phyloP scores from a whole-genome alignment of 2,113 vertebrate genomes.

The Myodes glareolus region DNA sequence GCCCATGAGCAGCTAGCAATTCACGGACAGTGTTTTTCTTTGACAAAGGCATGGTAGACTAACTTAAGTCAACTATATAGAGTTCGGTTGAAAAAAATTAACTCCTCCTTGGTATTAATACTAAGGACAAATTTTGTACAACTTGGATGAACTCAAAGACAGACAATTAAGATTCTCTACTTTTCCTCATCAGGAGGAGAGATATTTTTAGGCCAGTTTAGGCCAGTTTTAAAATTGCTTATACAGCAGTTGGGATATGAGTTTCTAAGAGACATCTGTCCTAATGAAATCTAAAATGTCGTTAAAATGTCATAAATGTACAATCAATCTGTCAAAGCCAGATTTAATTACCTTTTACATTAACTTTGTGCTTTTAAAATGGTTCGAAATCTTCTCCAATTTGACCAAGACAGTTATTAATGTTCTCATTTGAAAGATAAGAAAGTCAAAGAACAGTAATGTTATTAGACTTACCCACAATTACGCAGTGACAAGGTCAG shows the following conservation, averaged over 20 bases:
- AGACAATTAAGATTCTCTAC: constrained; percentile 29
- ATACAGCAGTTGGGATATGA: background rate
- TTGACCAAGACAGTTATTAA: constrained; percentile 41
- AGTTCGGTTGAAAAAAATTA: background rate
- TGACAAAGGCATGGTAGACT: background rate
- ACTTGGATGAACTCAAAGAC: constrained; percentile 43
- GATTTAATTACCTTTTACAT: constrained; percentile 53
- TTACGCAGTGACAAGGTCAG: background rate
- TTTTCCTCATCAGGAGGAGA: constrained; percentile 26
- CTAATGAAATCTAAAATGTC: constrained; percentile 47
- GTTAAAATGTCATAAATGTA: constrained; percentile 52
- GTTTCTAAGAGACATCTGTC: background rate
- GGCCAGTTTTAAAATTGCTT: constrained; percentile 36
- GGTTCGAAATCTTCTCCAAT: background rate
- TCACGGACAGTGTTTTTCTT: constrained; percentile 41
- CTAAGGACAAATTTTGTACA: constrained; percentile 9
- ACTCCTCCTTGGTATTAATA: background rate
- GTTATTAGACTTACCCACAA: background rate
- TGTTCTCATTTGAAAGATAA: constrained; percentile 14
- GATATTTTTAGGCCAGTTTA: constrained; percentile 43
- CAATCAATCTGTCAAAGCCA: background rate
- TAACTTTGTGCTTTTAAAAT: constrained; percentile 53
- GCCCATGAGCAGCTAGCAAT: constrained; percentile 55
- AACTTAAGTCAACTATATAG: constrained; percentile 4
- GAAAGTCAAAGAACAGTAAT: background rate